A percentile compares a stretch with the other conserved stretches of the same genome.
phyloP scores from a whole-genome alignment of 2,797 vertebrate genomes.

The Spheniscus humboldti region DNA sequence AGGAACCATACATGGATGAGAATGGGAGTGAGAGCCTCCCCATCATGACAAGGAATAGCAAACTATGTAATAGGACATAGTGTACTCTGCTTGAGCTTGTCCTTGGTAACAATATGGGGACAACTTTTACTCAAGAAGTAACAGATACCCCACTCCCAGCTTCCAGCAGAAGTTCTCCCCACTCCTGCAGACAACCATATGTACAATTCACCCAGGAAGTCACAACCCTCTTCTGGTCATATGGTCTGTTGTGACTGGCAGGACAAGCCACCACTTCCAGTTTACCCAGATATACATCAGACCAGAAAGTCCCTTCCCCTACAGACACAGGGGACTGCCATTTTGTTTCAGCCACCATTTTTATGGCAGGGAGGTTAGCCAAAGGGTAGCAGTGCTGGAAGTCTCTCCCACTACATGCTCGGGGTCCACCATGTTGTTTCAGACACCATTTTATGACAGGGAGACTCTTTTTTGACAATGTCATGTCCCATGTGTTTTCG shows the following conservation, averaged over 20 bases:
- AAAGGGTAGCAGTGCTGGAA: neutral
- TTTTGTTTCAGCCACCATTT: neutral
- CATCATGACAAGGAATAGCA: neutral
- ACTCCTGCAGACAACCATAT: neutral
- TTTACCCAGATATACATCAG: neutral
- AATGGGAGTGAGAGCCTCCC: neutral
- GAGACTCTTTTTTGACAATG: neutral
- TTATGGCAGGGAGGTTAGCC: neutral
- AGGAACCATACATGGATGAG: rapidly evolving
- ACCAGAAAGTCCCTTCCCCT: neutral
- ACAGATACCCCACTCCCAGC: neutral
- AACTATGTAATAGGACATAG: neutral
- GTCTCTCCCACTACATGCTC: no score
- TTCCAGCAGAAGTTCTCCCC: neutral
- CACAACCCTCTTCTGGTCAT: neutral
- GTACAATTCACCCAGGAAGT: neutral
- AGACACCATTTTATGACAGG: neutral
- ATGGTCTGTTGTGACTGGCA: neutral
- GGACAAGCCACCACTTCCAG: neutral
- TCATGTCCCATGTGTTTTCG: neutral
- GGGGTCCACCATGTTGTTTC: neutral
- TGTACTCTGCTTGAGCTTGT: neutral
- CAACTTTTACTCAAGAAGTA: neutral
- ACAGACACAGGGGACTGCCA: neutral
- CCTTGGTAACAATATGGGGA: neutral